phyloP scores from a whole-genome alignment of 2,113 vertebrate species.

The Pseudorasbora parva region DNA sequence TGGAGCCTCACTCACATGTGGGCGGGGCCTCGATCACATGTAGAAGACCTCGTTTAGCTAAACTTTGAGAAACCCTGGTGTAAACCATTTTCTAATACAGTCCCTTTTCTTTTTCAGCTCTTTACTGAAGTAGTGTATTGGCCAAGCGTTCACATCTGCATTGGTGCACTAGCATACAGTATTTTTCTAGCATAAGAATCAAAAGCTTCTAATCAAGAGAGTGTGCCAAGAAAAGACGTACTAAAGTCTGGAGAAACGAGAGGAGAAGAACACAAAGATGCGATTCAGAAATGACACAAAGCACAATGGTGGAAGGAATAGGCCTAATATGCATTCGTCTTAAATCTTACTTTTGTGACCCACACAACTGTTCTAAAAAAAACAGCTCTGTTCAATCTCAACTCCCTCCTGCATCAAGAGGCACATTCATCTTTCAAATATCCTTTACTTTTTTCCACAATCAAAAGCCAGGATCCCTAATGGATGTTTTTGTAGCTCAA shows the following conservation, averaged over 20 bases:
- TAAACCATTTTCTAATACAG: too few species aligned
- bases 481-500: background rate
- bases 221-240: background rate
- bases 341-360: background rate
- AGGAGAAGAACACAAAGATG: background rate
- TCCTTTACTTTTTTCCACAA: background rate
- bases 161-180: background rate
- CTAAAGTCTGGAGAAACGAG: background rate
- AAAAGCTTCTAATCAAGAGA: background rate
- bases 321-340: background rate
- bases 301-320: background rate
- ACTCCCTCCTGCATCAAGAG: background rate
- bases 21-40: too few species aligned
- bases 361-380: background rate
- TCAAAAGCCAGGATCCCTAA: background rate
- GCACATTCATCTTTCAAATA: background rate
- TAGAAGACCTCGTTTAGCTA: too few species aligned
- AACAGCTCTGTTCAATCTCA: background rate
- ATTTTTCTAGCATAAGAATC: background rate
- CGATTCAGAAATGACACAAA: background rate
- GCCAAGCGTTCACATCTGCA: background rate
- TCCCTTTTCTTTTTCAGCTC: background rate
- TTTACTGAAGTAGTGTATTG: background rate
- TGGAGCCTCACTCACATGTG: too few species aligned
- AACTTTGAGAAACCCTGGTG: too few species aligned